Evolutionary conservation across 2,888 invertebrate genomes (phyloP), one percentile per base, ranked within the genome.

Genomic region (Lepidonotus clava): DNA sequence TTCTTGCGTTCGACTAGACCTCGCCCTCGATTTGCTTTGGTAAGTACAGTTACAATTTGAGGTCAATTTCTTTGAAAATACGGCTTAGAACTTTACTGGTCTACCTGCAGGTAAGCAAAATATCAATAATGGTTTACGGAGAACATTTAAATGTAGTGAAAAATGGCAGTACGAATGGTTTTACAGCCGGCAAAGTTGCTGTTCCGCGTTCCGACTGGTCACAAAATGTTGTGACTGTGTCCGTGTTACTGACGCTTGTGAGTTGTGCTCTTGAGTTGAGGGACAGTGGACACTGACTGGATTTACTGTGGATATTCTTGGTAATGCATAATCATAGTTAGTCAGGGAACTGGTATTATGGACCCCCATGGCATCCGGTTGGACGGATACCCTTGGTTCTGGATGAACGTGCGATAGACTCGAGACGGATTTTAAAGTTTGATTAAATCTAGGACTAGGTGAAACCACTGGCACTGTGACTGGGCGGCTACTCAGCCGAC

Each of bases 1-100:
- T 71, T 71, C 71, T 38, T 36, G 71, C 38, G 71, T 36, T 36
- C 71, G 38, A 38, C 18, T 32, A 36, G 71, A 38, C 71, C 71
- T 71, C 71, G 71, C 71, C 71, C 71, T 71, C 71, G 71, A 71
- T 71, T 71, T 71, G 36, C 71, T 71, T 71, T 71, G 71, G 71
- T 71, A 38, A 71, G 71, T 71, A 71, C n/a, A 34, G 18, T 38
- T 18, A 38, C 71, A 71, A 71, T 71, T 71, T 71, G 8, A 71
- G 38, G 71, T 36, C 71, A 71, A 71, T 71, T 71, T 71, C 71
- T 21, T 38, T 36, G 11, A 61, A 18, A 67, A 71, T 71, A 2
- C 24, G 4, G 32, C 32, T 14, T 14, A 32, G 66, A 66, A 66
- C n/a, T 28, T 18, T 1, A 24, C 18, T 14, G 24, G 32, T 66